Evolutionary conservation across 1,140 invertebrate genomes (phyloP).

Genomic region (Bombus picipes): DNA sequence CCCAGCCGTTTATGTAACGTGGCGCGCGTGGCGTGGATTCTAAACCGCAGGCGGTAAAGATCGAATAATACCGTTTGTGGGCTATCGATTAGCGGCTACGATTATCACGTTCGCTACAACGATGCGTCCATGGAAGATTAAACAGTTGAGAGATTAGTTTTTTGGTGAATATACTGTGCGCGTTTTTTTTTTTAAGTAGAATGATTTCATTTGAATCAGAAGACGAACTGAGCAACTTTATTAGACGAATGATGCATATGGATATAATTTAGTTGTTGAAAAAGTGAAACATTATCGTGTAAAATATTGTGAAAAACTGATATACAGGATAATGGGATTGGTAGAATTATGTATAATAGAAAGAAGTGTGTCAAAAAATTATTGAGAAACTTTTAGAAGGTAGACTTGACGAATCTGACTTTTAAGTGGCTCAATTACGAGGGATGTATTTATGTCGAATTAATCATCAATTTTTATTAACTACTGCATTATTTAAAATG

Average conservation of each 20-base stretch:
- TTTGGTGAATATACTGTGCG: neutral
- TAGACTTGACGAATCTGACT: neutral
- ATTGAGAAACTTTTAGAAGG: neutral
- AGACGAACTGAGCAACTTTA: neutral
- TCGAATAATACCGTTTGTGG: conserved; percentile 13
- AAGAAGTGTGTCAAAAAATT: too few relatives aligned
- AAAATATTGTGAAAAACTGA: too few relatives aligned
- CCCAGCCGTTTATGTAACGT: conserved; percentile 26
- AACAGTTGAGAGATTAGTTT: neutral
- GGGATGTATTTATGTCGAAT: too few relatives aligned
- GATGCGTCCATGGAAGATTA: neutral
- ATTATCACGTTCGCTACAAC: neutral
- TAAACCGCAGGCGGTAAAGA: conserved; percentile 10
- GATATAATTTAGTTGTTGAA: too few relatives aligned
- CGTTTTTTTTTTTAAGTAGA: neutral
- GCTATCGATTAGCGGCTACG: neutral
- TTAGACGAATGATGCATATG: too few relatives aligned
- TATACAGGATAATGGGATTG: neutral
- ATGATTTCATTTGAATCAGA: neutral
- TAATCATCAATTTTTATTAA: neutral
- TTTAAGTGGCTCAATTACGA: neutral
- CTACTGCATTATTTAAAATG: neutral
- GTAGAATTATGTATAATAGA: neutral
- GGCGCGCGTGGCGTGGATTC: neutral
- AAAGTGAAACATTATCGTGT: too few relatives aligned